A percentile compares a stretch with the other conserved stretches of the same genome.
phyloP scores from a whole-genome alignment of 2,113 vertebrate species.

The Alaudala cheleensis region DNA sequence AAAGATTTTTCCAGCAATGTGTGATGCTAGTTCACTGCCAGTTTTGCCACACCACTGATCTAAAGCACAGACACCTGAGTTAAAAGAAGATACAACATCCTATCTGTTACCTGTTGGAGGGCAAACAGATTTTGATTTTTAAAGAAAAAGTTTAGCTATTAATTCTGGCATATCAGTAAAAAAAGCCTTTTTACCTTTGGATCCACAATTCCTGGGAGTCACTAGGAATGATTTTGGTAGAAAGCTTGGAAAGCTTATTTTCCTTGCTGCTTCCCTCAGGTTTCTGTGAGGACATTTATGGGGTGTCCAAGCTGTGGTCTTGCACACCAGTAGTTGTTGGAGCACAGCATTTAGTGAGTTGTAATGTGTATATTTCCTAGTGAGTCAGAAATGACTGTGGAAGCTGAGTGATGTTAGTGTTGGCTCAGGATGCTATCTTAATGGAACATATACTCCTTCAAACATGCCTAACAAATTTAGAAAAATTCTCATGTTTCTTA shows the following conservation, averaged over 20 bases:
- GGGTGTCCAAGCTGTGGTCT: neutral
- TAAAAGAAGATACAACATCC: neutral
- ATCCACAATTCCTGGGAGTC: neutral
- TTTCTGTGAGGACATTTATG: neutral
- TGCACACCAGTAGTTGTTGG: neutral
- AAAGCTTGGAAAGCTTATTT: neutral
- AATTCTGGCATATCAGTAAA: neutral
- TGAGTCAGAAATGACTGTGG: neutral
- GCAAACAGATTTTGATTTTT: neutral
- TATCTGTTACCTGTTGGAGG: neutral
- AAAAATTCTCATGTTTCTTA: slow-evolving; percentile 10
- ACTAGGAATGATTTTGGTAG: neutral
- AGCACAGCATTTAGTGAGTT: neutral
- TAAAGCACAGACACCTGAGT: neutral
- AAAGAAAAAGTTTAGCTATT: neutral
- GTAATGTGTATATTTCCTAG: neutral
- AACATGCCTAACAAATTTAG: neutral
- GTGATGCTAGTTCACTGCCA: neutral
- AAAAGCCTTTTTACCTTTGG: neutral
- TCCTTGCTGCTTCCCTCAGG: neutral
- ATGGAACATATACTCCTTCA: neutral
- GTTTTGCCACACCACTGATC: neutral
- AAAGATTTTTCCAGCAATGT: neutral
- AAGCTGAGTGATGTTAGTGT: neutral
- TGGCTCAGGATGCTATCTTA: neutral